Conservation (phyloP, 2,113 vertebrate genomes). For the Etia nguti region DNA sequence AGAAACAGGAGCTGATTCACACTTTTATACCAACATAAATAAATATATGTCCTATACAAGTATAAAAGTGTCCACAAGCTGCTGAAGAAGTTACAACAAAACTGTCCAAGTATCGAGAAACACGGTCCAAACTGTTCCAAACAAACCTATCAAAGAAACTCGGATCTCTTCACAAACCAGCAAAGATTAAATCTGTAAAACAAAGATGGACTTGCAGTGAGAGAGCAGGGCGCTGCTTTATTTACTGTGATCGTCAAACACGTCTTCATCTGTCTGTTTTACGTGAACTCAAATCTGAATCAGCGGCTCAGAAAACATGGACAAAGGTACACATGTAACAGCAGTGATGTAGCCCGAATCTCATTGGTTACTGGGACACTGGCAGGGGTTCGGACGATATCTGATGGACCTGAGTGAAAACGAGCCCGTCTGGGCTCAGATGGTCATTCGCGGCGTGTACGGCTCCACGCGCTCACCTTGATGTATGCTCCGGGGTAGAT, state of each 20-base stretch:
- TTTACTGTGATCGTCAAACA: background rate
- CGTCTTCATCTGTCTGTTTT: background rate
- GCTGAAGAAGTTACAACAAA: background rate
- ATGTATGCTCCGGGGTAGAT: conserved; percentile 74
- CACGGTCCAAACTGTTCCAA: background rate
- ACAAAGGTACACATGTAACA: background rate
- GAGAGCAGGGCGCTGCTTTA: background rate
- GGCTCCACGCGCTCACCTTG: conserved; percentile 25
- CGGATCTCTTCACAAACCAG: background rate
- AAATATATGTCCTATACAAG: background rate
- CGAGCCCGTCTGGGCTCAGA: background rate
- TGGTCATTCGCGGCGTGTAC: background rate
- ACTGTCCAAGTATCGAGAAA: background rate
- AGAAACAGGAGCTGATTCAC: background rate
- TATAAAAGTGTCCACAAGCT: background rate
- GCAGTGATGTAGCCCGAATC: background rate
- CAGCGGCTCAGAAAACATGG: background rate
- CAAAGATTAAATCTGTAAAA: background rate
- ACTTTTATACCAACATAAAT: background rate
- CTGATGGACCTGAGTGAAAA: background rate
- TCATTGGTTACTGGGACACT: background rate
- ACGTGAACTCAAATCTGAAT: background rate
- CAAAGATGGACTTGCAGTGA: background rate
- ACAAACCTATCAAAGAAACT: background rate
- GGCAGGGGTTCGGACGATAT: background rate